Evolutionary conservation across 2,888 invertebrate species (phyloP), one percentile per base, ranked within the genome.

Genomic region (Zygaena filipendulae): DNA sequence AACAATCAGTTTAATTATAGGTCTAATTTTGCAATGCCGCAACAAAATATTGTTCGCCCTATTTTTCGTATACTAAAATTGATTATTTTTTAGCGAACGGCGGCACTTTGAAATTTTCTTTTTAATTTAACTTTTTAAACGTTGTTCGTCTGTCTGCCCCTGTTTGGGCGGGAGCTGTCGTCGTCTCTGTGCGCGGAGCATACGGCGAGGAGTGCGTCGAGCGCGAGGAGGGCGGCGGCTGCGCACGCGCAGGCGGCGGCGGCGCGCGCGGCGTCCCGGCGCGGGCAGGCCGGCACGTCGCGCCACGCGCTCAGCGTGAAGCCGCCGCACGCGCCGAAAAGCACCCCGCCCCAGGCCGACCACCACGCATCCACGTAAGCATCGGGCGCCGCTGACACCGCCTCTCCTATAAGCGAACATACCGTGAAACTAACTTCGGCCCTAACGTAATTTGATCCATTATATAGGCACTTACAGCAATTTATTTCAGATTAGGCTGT

Each of bases 341-440:
- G 38, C 5, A 45, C 41, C 4, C 56, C 59, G n/a, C 74, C 77
- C 4, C 46, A 40, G 2, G 60, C 60, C 0, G 71, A 70, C 77
- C 75, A 79, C 71, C 71, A 74, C 27, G 67, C 66, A 42, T 69
- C 72, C n/a, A 77, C 49, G 45, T 71, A 75, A 21, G 70, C 59
- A 42, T 77, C 77, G 25, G 75, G 63, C 31, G 66, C 56, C 37
- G 68, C 67, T 23, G 74, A 72, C 29, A 79, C 63, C 32, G 58
- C 50, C 46, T 77, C 77, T 19, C 70, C 77, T 77, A 14, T 4
- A 18, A 23, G 21, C 9, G 7, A 16, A 16, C n/a, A n/a, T n/a
- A n/a, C n/a, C n/a, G n/a, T n/a, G n/a, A n/a, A n/a, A n/a, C n/a
- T n/a, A n/a, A n/a, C n/a, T n/a, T n/a, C n/a, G n/a, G n/a, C n/a